These are phyloP conservation scores for Rhipidura dahli DNA, from an alignment of 2,113 vertebrate genomes.

Conservation along the genomic window DNA sequence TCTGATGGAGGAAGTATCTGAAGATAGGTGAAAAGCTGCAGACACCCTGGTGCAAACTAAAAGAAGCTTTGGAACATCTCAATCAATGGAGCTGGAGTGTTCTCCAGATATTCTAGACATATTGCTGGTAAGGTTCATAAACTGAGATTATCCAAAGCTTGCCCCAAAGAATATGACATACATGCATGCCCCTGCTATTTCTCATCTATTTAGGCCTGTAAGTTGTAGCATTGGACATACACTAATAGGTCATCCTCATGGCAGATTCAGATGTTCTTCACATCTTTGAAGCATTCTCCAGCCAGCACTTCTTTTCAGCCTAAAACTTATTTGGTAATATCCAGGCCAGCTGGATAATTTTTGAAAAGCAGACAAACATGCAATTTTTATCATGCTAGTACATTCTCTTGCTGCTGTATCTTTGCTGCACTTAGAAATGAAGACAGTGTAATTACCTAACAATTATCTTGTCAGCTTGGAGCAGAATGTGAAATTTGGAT, in stretches of 20 bases:
- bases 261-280: neutral
- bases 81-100: neutral
- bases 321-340: neutral
- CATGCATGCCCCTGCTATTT: neutral
- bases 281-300: neutral
- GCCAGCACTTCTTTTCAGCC: neutral
- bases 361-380: neutral
- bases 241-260: neutral
- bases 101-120: neutral
- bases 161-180: neutral
- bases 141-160: neutral
- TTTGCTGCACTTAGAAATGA: slow-evolving; percentile 44
- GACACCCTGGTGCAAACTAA: neutral
- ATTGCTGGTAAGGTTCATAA: neutral
- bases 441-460: slow-evolving; percentile 58
- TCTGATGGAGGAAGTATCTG: neutral
- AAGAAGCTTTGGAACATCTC: neutral
- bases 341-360: neutral
- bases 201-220: neutral
- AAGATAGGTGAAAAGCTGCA: neutral
- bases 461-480: slow-evolving; percentile 63
- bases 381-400: slow-evolving; percentile 34
- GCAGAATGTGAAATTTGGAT: neutral
- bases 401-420: slow-evolving; percentile 16
- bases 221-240: neutral